Percentiles rank a stretch among this genome's conserved stretches.
phyloP scores from a whole-genome alignment of 2,113 vertebrate species.

The Epinephelus moara region DNA sequence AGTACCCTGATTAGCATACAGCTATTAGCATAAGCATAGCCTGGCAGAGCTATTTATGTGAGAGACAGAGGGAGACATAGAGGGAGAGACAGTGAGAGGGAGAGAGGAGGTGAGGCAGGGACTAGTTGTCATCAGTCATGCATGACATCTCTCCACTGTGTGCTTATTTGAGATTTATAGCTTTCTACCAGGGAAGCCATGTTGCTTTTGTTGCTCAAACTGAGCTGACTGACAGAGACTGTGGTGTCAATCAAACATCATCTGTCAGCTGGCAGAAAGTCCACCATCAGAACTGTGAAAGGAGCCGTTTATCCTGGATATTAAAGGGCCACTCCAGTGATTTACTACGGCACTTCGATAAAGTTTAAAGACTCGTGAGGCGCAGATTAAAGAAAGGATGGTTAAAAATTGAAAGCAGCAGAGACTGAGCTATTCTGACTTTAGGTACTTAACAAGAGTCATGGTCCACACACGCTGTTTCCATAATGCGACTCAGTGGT shows the following conservation, averaged over 20 bases:
- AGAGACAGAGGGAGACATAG: neutral
- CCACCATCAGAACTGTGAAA: constrained; percentile 26
- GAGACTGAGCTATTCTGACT: neutral
- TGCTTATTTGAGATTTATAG: constrained; percentile 61
- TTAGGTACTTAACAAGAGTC: neutral
- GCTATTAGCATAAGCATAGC: constrained; percentile 66
- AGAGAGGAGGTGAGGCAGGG: constrained; percentile 23
- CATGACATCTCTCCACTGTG: constrained; percentile 48
- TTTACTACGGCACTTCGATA: neutral
- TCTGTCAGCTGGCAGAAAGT: constrained; percentile 19
- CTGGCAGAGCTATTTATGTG: constrained; percentile 37
- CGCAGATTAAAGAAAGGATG: neutral
- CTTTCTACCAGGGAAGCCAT: constrained; percentile 38
- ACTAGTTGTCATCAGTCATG: constrained; percentile 56
- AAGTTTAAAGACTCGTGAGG: neutral
- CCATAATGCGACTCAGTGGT: neutral
- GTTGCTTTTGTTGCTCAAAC: constrained; percentile 62
- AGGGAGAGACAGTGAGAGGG: neutral
- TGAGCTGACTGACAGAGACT: constrained; percentile 52
- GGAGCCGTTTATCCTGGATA: constrained; percentile 17
- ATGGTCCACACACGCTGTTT: neutral
- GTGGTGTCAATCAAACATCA: constrained; percentile 52
- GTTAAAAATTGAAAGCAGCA: neutral
- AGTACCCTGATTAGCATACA: constrained; percentile 66
- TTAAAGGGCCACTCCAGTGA: constrained; percentile 2